Evolutionary conservation across 2,113 vertebrate genomes (phyloP).

Genomic region (Chascanopsetta lugubris): DNA sequence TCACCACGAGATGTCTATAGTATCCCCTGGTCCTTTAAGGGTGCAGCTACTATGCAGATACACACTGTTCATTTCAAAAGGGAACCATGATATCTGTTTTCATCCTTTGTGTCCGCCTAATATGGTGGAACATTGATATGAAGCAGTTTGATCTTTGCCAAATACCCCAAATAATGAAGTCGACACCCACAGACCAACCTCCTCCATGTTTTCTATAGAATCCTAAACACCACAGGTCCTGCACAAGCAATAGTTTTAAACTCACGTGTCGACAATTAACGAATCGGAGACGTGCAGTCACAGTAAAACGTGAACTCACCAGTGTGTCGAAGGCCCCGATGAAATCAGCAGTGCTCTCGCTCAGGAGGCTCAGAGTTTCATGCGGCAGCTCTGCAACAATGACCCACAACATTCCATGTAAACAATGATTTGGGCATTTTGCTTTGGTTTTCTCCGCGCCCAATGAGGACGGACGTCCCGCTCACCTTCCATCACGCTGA

Average conservation of each 20-base stretch:
- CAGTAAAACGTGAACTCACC: slow-evolving; percentile 42
- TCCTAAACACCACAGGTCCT: no score
- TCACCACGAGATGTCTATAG: no score
- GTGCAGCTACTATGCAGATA: no score
- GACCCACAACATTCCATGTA: neutral
- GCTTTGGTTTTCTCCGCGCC: neutral
- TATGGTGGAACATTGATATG: no score
- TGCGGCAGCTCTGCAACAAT: slow-evolving; percentile 83
- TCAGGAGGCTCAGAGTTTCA: slow-evolving; percentile 76
- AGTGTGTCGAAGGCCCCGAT: slow-evolving; percentile 52
- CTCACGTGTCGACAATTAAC: neutral
- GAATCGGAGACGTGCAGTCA: neutral
- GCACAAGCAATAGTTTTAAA: neutral
- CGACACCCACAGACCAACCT: no score
- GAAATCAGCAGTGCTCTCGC: slow-evolving; percentile 71
- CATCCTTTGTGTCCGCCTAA: no score
- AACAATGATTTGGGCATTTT: neutral
- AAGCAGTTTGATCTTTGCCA: no score
- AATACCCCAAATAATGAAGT: no score
- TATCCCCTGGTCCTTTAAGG: no score
- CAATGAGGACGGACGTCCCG: neutral
- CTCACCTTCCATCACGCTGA: slow-evolving; percentile 89
- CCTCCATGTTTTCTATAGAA: neutral
- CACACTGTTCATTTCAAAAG: no score
- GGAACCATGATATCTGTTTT: no score